These are phyloP conservation scores for Tetropium fuscum DNA, from an alignment of 2,888 invertebrate species.

Conservation along the genomic window DNA sequence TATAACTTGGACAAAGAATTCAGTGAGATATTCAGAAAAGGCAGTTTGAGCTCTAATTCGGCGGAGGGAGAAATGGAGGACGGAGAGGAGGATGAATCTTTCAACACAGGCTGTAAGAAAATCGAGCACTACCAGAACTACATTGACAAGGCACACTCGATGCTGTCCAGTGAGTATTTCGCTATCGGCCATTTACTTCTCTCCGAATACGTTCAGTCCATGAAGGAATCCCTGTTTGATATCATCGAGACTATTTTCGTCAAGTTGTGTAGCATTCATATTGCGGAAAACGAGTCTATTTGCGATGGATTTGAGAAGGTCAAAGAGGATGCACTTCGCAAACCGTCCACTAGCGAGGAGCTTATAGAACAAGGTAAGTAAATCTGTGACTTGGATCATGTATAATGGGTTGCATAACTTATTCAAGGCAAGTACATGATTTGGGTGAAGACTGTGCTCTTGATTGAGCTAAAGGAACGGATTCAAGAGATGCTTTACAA, in stretches of 20 bases:
- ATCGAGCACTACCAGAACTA: slow-evolving; percentile 73
- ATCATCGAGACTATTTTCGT: slow-evolving; percentile 73
- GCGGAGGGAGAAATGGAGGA: too few relatives aligned
- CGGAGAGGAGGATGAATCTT: slow-evolving; percentile 66
- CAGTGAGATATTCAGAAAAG: slow-evolving; percentile 51
- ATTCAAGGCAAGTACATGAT: slow-evolving; percentile 73
- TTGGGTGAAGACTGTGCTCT: slow-evolving; percentile 78
- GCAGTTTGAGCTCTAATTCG: slow-evolving; percentile 5
- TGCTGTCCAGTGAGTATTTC: slow-evolving; percentile 77
- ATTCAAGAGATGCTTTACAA: slow-evolving; percentile 76
- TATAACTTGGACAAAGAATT: slow-evolving; percentile 70
- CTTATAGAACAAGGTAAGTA: slow-evolving; percentile 78
- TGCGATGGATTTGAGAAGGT: slow-evolving; percentile 80
- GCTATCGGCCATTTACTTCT: slow-evolving; percentile 74
- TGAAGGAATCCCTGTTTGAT: slow-evolving; percentile 71
- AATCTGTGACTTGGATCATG: too few relatives aligned
- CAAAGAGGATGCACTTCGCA: slow-evolving; percentile 74
- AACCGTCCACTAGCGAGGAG: slow-evolving; percentile 84
- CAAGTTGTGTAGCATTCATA: slow-evolving; percentile 74
- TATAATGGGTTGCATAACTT: too few relatives aligned
- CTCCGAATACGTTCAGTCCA: slow-evolving; percentile 72
- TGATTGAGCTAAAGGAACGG: slow-evolving; percentile 76
- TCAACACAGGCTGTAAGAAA: slow-evolving; percentile 72
- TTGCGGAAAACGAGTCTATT: slow-evolving; percentile 75
- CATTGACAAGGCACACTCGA: slow-evolving; percentile 71